Evolutionary conservation across 2,888 invertebrate genomes (phyloP).

Genomic region (Cheiracanthium punctorium): DNA sequence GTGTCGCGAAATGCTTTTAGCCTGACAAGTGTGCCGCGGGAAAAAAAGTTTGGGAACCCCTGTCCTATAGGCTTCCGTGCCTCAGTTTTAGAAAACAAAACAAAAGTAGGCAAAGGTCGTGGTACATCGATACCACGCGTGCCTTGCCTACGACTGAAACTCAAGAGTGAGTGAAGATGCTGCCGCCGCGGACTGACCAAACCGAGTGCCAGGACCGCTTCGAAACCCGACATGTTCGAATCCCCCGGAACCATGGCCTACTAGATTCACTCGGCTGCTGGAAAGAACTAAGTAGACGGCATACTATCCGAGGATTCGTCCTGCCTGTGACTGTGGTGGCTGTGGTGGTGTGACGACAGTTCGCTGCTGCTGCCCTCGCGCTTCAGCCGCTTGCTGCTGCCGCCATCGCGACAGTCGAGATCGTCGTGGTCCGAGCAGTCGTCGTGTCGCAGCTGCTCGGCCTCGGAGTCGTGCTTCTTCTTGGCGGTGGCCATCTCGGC

Average conservation of each 20-base stretch:
- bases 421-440: constrained; percentile 65
- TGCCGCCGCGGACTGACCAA: neutral
- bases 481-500: constrained; percentile 99
- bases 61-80: no score
- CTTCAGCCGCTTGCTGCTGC: constrained; percentile 36
- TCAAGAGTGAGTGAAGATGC: no score
- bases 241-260: constrained; percentile 63
- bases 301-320: constrained; percentile 68
- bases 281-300: constrained; percentile 68
- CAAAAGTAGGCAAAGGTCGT: no score
- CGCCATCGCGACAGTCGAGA: constrained; percentile 46
- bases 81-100: no score
- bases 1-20: no score
- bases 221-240: constrained; percentile 26
- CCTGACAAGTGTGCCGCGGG: no score
- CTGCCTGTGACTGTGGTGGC: constrained; percentile 37
- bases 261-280: constrained; percentile 62
- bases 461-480: constrained; percentile 86
- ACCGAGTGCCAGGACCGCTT: neutral
- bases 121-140: no score
- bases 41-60: no score
- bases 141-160: no score
- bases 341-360: constrained; percentile 35
- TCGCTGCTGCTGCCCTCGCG: constrained; percentile 22
- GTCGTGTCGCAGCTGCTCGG: constrained; percentile 55